Evolutionary conservation across 2,113 vertebrate species (phyloP).

Genomic region (Psammodynastes pulverulentus): DNA sequence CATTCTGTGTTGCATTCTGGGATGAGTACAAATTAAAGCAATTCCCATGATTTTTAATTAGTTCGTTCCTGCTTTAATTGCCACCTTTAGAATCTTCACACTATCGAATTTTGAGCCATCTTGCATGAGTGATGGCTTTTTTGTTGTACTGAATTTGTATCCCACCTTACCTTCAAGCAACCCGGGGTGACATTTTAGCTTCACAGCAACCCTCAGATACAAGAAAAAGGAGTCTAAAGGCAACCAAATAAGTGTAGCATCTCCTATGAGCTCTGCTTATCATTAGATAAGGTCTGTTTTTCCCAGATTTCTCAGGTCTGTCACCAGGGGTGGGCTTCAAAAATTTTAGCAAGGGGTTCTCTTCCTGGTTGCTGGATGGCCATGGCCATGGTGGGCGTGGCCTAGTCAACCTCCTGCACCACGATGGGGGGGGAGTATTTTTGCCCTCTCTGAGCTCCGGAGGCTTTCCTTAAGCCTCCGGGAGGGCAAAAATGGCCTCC

Average conservation of each 20-base stretch:
- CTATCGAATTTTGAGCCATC: background rate
- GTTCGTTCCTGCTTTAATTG: slow-evolving; percentile 42
- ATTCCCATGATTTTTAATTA: slow-evolving; percentile 18
- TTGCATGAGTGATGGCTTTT: background rate
- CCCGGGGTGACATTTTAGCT: background rate
- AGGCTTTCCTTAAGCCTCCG: no score
- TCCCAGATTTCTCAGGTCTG: background rate
- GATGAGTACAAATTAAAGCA: slow-evolving; percentile 55
- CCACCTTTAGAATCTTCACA: slow-evolving; percentile 25
- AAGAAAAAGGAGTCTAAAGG: background rate
- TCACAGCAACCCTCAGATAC: background rate
- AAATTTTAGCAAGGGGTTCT: no score
- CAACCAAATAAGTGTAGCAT: background rate
- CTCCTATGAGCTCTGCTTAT: background rate
- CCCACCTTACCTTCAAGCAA: background rate
- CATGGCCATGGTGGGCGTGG: no score
- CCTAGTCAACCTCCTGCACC: no score
- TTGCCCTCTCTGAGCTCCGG: no score
- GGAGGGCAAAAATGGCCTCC: no score
- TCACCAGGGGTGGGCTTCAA: no score
- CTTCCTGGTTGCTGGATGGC: no score
- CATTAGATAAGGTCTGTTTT: background rate
- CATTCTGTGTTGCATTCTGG: slow-evolving; percentile 1
- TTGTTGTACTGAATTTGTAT: background rate
- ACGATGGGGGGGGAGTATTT: no score